Conservation (phyloP, 2,113 vertebrate species). For the Hemicordylus capensis region DNA sequence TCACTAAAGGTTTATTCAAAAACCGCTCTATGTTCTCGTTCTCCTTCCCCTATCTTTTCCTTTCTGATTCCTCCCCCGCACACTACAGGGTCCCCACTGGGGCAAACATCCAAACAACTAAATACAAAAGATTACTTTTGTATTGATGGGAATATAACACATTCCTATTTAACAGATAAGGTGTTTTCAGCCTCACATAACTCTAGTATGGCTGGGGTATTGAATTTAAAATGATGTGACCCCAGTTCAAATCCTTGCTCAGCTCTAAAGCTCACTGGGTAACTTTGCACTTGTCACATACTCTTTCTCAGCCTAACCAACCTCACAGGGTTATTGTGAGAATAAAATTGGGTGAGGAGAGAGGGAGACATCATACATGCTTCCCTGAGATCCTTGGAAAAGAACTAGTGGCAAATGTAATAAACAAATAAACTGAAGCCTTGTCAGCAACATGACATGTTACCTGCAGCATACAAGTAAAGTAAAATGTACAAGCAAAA, state of each 20-base stretch:
- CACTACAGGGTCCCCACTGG: too few species aligned
- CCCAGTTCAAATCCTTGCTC: neutral
- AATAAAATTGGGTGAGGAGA: neutral
- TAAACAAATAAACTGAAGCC: neutral
- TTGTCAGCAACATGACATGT: neutral
- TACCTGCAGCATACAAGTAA: slow-evolving; percentile 32
- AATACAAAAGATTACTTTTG: too few species aligned
- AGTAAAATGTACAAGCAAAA: neutral
- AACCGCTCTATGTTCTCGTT: too few species aligned
- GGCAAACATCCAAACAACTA: too few species aligned
- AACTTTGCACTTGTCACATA: neutral
- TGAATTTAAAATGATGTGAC: neutral
- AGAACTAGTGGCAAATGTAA: neutral
- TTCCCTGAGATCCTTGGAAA: neutral
- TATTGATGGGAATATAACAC: too few species aligned
- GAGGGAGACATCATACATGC: neutral
- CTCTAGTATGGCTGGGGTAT: too few species aligned
- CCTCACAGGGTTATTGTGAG: neutral
- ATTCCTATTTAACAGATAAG: too few species aligned
- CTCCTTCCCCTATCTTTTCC: too few species aligned
- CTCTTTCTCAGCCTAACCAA: neutral
- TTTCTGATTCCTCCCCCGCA: too few species aligned
- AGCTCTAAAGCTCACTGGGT: neutral
- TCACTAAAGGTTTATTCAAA: too few species aligned
- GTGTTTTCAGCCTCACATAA: too few species aligned